Evolutionary conservation across 2,797 vertebrate species (phyloP).

Genomic region (Gymnoscopelus braueri): DNA sequence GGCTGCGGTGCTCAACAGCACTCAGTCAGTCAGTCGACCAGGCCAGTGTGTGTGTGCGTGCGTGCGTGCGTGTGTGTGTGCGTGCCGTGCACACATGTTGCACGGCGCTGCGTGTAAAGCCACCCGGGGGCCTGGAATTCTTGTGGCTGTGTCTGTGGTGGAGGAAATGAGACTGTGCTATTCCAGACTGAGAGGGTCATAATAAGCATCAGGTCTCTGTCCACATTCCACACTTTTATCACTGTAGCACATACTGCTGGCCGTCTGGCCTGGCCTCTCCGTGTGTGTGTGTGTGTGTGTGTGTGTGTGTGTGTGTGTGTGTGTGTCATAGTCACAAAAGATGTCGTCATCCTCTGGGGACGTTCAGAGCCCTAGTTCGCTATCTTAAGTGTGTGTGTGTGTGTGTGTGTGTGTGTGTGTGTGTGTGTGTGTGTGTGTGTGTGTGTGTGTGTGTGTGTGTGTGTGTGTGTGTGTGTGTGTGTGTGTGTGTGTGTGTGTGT

Average conservation of each 20-base stretch:
- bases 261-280: not conserved
- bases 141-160: conserved; percentile 43
- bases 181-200: conserved; percentile 16
- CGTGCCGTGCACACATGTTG: conserved; percentile 14
- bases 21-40: too few relatives aligned
- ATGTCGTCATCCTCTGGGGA: too few relatives aligned
- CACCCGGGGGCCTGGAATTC: conserved; percentile 35
- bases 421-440: too few relatives aligned
- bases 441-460: not conserved
- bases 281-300: too few relatives aligned
- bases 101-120: not conserved
- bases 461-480: not conserved
- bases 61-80: not conserved
- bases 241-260: not conserved
- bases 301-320: not conserved
- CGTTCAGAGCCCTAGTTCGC: too few relatives aligned
- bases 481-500: conserved; percentile 8
- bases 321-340: too few relatives aligned
- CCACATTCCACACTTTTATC: conserved; percentile 36
- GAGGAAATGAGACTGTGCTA: conserved; percentile 65
- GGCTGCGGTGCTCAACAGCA: not conserved
- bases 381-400: not conserved
- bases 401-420: too few relatives aligned
- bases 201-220: not conserved
- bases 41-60: not conserved